Base-by-base conservation (phyloP, 1,140 invertebrate species). In the Bombus turneri region DNA sequence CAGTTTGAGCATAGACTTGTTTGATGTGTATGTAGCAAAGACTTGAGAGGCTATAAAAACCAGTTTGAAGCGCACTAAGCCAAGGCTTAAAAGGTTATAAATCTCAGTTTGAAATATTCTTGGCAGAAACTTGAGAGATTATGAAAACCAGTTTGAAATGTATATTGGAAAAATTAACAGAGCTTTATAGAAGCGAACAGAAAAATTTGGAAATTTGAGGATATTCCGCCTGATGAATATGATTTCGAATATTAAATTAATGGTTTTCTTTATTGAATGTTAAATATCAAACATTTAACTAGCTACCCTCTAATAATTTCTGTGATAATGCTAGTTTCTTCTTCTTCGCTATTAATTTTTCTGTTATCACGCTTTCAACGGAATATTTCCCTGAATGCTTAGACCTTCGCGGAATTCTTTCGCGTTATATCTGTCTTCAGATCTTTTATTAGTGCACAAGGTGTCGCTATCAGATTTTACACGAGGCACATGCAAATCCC, bases 401-500 rank as follows among this genome's bases (percentile, higher is more conserved):
- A 59, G 47, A 78, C 59, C 64, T 83, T 83, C 74, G 74, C 18
- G 41, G 59, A 77, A 83, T 66, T 78, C 74, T 62, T 64, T 80
- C 76, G 53, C 25, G 41, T 47, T 59, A 37, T 80, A 80, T 85
- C 83, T 80, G 78, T 80, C 83, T 39, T 37, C 18, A n/a, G 68
- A 80, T 80, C 83, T 80, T 41, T 85, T 72, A 80, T 79, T 80
- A 47, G 53, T 57, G 83, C 62, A 62, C 25, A n/a, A 59, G n/a
- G 47, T 59, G 53, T 59, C 5, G 39, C 37, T 85, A 85, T 85
- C 83, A 62, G 83, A 85, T 85, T 85, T n/a, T 37, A 80, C 77
- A 80, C 83, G 83, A 85, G 83, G 31, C 53, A 57, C 77, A 85
- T 79, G 83, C 77, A 85, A 80, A 72, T 71, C 75, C 76, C 47